Evolutionary conservation across 2,888 invertebrate genomes (phyloP), one percentile per base, ranked within the genome.

Genomic region (Amblyjoppa fuscipennis): DNA sequence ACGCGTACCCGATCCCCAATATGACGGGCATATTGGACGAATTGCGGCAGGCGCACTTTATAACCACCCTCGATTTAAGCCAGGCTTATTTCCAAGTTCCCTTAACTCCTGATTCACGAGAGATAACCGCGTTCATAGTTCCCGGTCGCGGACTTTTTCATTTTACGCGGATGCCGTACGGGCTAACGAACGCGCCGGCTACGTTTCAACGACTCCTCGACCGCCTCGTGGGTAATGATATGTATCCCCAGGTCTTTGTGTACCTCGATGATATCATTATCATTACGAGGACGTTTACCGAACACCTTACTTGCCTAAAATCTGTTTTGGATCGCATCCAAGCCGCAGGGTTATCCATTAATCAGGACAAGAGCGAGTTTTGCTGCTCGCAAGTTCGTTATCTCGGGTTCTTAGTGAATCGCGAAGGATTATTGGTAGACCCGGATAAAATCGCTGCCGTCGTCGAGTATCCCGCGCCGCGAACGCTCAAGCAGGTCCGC

Each of bases 1-100:
- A 38, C 38, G 38, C 38, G 6, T 20, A 20, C 0, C 20, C 20
- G 20, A 20, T 20, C 20, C 20, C 20, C 20, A 20, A 20, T 20
- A 20, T 38, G 38, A 38, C 38, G 0, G 38, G 38, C 7, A 38
- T 38, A 38, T 16, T 86, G 41, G 83, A 86, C 2, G 75, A 87
- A 1, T 82, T 93, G 1, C 51, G 90, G 5, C 87, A 90, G 56
- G 85, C 87, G 0, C 41, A 80, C 11, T 89, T 86, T 41, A 88
- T 90, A n/a, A 81, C 87, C 2, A 88, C 87, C 0, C 56, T 89
- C 3, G 88, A 89, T 51, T 61, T 89, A 0, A 88, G 74, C 9
- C 83, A 81, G 16, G 89, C 88, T 0, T 90, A 88, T 41, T 80
- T 70, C 13, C 89, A 91, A 61, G 71, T 88, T 0, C 81, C 78